Conservation (phyloP, 2,797 vertebrate species). For the Carduelis carduelis region DNA sequence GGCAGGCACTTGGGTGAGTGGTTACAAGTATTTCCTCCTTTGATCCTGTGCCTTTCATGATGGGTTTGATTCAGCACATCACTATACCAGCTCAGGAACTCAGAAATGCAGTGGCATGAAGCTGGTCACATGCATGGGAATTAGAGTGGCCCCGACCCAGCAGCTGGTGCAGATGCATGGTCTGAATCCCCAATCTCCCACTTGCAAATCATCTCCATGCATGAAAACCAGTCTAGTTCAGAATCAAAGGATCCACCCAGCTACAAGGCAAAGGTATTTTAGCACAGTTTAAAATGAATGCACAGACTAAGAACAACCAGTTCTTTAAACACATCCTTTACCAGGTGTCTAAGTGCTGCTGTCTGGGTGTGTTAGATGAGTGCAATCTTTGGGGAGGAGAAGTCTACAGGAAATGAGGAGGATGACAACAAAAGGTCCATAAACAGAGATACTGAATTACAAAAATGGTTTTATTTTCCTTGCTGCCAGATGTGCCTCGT, state of each 20-base stretch:
- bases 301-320: not conserved
- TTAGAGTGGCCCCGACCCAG: accelerated
- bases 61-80: not conserved
- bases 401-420: not conserved
- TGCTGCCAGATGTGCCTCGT: not conserved
- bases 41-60: not conserved
- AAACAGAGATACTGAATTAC: not conserved
- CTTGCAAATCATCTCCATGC: not conserved
- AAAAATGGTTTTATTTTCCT: conserved; percentile 8
- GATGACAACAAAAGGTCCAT: not conserved
- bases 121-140: not conserved
- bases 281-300: not conserved
- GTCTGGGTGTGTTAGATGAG: not conserved
- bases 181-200: not conserved
- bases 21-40: not conserved
- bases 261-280: not conserved
- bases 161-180: not conserved
- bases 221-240: not conserved
- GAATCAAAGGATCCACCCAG: not conserved
- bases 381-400: not conserved
- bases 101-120: not conserved
- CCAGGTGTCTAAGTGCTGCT: not conserved
- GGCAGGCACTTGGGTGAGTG: not conserved
- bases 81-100: not conserved
- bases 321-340: not conserved